phyloP scores from a whole-genome alignment of 2,888 invertebrate genomes.

The Gymnoscelis rufifasciata region DNA sequence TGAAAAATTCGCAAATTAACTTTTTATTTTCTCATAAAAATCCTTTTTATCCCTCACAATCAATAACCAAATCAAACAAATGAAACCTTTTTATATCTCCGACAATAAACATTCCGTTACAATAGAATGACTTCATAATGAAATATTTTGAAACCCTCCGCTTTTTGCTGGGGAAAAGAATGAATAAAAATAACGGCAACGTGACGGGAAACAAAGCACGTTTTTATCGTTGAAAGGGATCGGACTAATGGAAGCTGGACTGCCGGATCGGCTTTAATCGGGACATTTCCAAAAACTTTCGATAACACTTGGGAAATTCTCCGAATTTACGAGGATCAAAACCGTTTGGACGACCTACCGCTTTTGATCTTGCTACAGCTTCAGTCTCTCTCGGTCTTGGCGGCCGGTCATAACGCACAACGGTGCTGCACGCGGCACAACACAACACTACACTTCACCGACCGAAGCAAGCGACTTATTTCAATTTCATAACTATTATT shows the following conservation, averaged over 20 bases:
- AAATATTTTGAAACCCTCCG: slow-evolving; percentile 61
- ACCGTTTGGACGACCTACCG: slow-evolving; percentile 5
- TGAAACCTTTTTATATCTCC: slow-evolving; percentile 53
- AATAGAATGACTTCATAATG: slow-evolving; percentile 57
- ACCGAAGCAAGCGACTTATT: too few relatives aligned
- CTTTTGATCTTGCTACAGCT: too few relatives aligned
- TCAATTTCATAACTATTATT: too few relatives aligned
- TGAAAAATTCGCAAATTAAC: not conserved
- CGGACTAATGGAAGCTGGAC: slow-evolving; percentile 58
- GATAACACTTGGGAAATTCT: slow-evolving; percentile 20
- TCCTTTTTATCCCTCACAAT: slow-evolving; percentile 19
- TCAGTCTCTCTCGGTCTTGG: too few relatives aligned
- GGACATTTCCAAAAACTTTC: slow-evolving; percentile 36
- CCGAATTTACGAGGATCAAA: slow-evolving; percentile 28
- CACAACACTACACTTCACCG: too few relatives aligned
- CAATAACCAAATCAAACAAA: slow-evolving; percentile 53
- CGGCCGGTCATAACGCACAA: too few relatives aligned
- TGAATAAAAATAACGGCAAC: slow-evolving; percentile 62
- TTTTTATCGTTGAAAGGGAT: slow-evolving; percentile 67
- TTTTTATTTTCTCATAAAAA: not conserved
- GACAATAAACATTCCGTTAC: slow-evolving; percentile 53
- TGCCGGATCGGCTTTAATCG: slow-evolving; percentile 41
- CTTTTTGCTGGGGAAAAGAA: slow-evolving; percentile 54
- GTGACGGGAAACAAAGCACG: slow-evolving; percentile 69
- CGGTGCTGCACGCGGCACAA: too few relatives aligned